Base-by-base conservation (phyloP, 2,113 vertebrate genomes). In the Tyrannus savana region DNA sequence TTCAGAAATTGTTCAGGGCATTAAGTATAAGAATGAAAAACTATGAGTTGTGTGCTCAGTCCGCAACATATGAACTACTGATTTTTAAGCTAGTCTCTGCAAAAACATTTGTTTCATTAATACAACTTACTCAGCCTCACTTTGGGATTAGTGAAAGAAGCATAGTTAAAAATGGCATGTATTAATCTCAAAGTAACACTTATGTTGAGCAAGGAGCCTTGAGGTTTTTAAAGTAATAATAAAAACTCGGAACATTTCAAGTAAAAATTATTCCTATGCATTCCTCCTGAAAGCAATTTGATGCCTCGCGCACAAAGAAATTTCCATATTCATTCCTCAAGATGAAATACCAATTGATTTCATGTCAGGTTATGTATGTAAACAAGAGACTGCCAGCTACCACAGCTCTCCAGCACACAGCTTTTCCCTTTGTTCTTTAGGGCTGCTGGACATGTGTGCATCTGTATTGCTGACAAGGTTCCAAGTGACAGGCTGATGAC, bases 11-110 rank as follows among this genome's bases (percentile, higher is more conserved):
- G 37, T 50, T 82, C 44, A 71, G 19, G 63, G 39, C 78, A 59
- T 27, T 6, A 39, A 50, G 69, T 83, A 67, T 78, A 98, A 98
- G 98, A 98, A 98, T 98, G 98, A 98, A 98, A 98, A 98, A 98
- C 98, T 95, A 97, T 97, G 85, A 94, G 86, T 74, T 96, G 60
- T 90, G 90, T 95, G 95, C 89, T 97, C 95, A 97, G 95, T 96
- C 91, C 92, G 86, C 84, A 95, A 31, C 87, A 92, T 19, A 12
- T 86, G 93, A 97, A 89, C 87, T 95, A 91, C 42, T 78, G 37
- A 95, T 77, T 96, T 92, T 97, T 90, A 96, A 97, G 91, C n/a
- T 97, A 96, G 96, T 98, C 96, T 98, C 97, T 97, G 96, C 92
- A 97, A 97, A 96, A 97, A 95, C 95, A 96, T 92, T 94, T 93